phyloP scores from a whole-genome alignment of 2,113 vertebrate genomes.

The Formicarius rufipectus region DNA sequence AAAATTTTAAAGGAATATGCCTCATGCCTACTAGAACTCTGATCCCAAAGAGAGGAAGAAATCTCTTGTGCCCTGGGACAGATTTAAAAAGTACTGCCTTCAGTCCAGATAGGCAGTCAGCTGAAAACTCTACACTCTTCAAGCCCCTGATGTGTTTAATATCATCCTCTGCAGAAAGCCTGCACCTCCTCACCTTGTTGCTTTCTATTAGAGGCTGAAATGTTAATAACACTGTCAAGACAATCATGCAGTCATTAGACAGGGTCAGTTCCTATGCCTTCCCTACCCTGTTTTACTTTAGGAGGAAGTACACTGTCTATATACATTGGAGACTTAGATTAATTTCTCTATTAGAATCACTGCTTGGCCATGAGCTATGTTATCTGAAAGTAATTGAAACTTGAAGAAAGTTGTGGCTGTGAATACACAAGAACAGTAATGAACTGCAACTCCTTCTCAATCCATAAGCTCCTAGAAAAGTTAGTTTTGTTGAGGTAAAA shows the following conservation, averaged over 20 bases:
- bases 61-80: neutral
- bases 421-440: constrained; percentile 42
- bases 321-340: constrained; percentile 17
- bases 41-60: neutral
- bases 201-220: neutral
- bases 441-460: neutral
- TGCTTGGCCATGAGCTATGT: constrained; percentile 26
- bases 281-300: neutral
- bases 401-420: neutral
- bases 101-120: neutral
- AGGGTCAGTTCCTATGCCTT: neutral
- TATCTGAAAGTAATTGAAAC: constrained; percentile 50
- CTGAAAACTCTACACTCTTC: neutral
- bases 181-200: neutral
- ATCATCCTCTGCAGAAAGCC: neutral
- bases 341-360: constrained; percentile 31
- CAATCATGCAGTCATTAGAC: neutral
- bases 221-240: neutral
- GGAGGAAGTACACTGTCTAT: neutral
- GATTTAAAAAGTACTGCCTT: neutral
- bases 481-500: neutral
- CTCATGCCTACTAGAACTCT: neutral
- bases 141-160: neutral
- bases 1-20: neutral
- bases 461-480: neutral